These are phyloP conservation scores for Chironomus striatipennis DNA, from an alignment of 1,140 invertebrate species.

Conservation along the genomic window DNA sequence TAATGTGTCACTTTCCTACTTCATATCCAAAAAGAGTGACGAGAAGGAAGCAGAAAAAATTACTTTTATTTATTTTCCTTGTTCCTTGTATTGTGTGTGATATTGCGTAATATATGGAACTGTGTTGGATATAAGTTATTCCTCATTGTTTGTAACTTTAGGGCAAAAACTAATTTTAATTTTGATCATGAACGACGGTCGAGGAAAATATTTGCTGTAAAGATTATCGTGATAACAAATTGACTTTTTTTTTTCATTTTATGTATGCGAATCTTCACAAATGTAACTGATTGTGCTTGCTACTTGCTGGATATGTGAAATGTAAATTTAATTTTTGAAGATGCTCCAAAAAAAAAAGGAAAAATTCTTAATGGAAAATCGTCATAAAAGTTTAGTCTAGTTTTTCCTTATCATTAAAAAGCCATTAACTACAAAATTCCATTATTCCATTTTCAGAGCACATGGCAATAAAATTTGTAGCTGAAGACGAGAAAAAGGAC, in stretches of 20 bases:
- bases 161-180: conserved; percentile 18
- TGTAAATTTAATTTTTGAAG: neutral
- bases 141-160: neutral
- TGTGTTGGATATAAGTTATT: no score
- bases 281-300: no score
- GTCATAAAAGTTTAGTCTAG: neutral
- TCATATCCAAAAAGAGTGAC: neutral
- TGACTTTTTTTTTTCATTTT: neutral
- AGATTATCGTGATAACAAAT: conserved; percentile 18
- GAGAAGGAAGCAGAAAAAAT: neutral
- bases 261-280: no score
- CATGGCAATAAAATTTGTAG: neutral
- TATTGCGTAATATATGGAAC: no score
- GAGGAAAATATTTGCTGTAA: conserved; percentile 12
- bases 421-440: conserved; percentile 22
- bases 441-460: neutral
- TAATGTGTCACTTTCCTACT: neutral
- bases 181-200: neutral
- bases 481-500: neutral
- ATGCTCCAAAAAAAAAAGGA: no score
- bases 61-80: conserved; percentile 9
- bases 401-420: conserved; percentile 16
- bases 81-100: neutral
- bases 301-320: neutral
- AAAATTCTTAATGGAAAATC: conserved; percentile 18